Evolutionary conservation across 2,113 vertebrate species (phyloP).

Genomic region (Petroica traversi): DNA sequence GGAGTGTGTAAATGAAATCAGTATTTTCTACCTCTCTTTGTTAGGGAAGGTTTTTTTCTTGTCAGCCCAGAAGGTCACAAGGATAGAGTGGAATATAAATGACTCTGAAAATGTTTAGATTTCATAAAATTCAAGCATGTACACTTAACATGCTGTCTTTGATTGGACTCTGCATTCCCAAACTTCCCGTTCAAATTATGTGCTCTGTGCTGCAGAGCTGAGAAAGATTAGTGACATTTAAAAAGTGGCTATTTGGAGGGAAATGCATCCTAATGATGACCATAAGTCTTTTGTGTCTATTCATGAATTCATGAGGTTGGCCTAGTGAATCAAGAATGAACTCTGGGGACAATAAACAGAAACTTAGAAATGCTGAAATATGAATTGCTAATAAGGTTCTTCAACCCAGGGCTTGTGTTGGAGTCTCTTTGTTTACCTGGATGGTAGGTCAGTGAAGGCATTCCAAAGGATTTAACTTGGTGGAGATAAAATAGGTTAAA

Average conservation of each 20-base stretch:
- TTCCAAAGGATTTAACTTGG: neutral
- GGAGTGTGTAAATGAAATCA: neutral
- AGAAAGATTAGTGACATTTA: conserved; percentile 11
- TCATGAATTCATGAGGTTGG: conserved; percentile 34
- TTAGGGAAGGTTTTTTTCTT: neutral
- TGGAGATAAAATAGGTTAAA: neutral
- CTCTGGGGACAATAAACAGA: conserved; percentile 29
- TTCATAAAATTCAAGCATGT: neutral
- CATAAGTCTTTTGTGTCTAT: conserved; percentile 53
- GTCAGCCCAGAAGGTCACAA: neutral
- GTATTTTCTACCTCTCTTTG: neutral
- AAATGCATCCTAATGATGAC: conserved; percentile 25
- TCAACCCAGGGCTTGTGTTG: neutral
- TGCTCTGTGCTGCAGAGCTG: neutral
- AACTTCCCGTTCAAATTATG: neutral
- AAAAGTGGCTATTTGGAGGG: neutral
- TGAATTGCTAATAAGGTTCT: conserved; percentile 30
- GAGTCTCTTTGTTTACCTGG: neutral
- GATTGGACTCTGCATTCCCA: neutral
- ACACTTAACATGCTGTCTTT: neutral
- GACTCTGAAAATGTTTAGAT: neutral
- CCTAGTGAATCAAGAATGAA: neutral
- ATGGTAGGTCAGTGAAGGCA: neutral
- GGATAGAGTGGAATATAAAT: neutral
- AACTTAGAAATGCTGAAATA: conserved; percentile 16